Base-by-base conservation (phyloP, 2,888 invertebrate genomes). In the Plemyria rubiginata region DNA sequence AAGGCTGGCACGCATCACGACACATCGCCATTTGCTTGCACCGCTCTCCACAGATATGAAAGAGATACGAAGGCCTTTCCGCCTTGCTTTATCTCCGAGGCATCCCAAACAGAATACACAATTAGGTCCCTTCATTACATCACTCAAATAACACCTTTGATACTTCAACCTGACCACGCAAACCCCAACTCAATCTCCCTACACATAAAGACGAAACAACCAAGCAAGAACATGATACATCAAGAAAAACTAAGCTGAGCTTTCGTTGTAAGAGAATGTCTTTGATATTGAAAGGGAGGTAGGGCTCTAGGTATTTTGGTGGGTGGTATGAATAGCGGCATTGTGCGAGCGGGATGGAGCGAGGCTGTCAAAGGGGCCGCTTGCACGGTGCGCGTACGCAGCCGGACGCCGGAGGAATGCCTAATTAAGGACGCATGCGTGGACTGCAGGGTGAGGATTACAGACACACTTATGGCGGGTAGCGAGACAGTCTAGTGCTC, bases 401-500 rank as follows among this genome's bases (percentile, higher is more conserved):
- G 82, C 87, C 90, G 87, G 89, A 89, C 90, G 90, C 86, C 82
- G 78, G 76, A 80, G 86, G 92, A 92, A 92, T 92, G 88, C 89
- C 89, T 92, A 92, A 92, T 92, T 92, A 91, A 90, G 88, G 85
- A 89, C 90, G 90, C 88, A 92, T 91, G 92, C 90, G 87, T 87
- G 88, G 88, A 88, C 86, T 81, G 75, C 61, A 67, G 75, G 75
- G 77, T 76, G 78, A 74, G 60, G 62, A 5, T 6, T 29, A 46
- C 3, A 68, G 72, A 9, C 51, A 3, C 0, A 68, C 13, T 71
- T 60, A 0, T 0, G 62, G 74, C 75, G 73, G 43, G 0, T 0
- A 71, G 70, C 70, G n/a, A n/a, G n/a, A n/a, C n/a, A n/a, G n/a
- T 22, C 3, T 67, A 16, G 7, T 13, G 8, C 5, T 6, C 0